A percentile compares a stretch with the other conserved stretches of the same genome.
Evolutionary conservation across 2,888 invertebrate genomes (phyloP).

Genomic region (Drosophila peninsularis): DNA sequence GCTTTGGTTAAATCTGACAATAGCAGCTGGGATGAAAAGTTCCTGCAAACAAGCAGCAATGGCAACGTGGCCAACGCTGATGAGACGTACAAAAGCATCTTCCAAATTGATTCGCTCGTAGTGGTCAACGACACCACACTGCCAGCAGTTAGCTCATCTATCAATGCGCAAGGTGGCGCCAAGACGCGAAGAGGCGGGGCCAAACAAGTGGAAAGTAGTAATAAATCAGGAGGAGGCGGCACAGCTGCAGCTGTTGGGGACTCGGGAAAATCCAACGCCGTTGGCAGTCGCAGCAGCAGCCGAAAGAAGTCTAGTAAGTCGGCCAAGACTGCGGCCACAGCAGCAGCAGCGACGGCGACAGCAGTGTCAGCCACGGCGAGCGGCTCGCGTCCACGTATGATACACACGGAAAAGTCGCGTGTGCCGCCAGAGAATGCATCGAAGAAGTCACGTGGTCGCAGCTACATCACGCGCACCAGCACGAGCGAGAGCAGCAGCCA

Average conservation of each 20-base stretch:
- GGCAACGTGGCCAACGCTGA: conserved; percentile 54
- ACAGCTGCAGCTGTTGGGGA: background rate
- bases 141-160: conserved; percentile 51
- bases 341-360: conserved; percentile 23
- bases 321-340: conserved; percentile 25
- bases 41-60: conserved; percentile 65
- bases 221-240: conserved; percentile 38
- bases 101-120: conserved; percentile 85
- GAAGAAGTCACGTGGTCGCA: conserved; percentile 86
- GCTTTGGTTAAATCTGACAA: conserved; percentile 50
- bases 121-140: conserved; percentile 74
- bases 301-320: conserved; percentile 47
- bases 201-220: conserved; percentile 22
- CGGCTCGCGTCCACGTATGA: conserved; percentile 89
- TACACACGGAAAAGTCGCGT: conserved; percentile 89
- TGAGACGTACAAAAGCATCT: conserved; percentile 85
- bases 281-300: conserved; percentile 55
- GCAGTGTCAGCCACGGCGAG: conserved; percentile 17
- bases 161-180: conserved; percentile 30
- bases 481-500: conserved; percentile 52
- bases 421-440: conserved; percentile 85
- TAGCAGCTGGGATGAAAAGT: conserved; percentile 79
- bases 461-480: conserved; percentile 85
- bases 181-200: conserved; percentile 43
- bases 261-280: conserved; percentile 15